Evolutionary conservation across 2,797 vertebrate genomes (phyloP), one percentile per base, ranked within the genome.

Genomic region (Pipistrellus pygmaeus): DNA sequence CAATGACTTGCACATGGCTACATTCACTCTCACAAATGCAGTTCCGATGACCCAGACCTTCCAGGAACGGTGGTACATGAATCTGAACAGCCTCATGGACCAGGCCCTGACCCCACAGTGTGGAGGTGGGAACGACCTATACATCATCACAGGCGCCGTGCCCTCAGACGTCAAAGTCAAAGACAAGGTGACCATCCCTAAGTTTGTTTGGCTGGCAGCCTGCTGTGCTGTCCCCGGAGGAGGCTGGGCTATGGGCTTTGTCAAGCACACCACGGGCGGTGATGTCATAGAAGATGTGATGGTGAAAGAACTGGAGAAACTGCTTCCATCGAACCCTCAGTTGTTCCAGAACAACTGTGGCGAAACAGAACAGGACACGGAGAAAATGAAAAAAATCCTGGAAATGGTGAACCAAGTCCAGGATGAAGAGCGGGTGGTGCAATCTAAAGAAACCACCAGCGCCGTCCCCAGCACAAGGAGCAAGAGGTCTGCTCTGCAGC

Each of bases 151-250:
- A 0, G 98, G 98, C 0, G 98, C 98, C 0, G 44, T 98, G 93
- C 98, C 98, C 80, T 98, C 98, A 0, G 94, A 57, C 2, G 35
- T 81, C 82, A 97, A 0, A 76, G 77, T 98, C 3, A 98, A 97
- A 30, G 97, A 95, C 97, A 98, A 94, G 82, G 95, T 98, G 69
- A 55, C 97, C 0, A 23, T 98, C 55, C 98, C 98, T 6, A 97
- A 98, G 57, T 96, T 72, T 9, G 96, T 98, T 8, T 98, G 98
- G 98, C 96, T 98, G 82, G 98, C 98, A 3, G 98, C 98, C 60
- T 98, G 98, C 38, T 98, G 98, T 20, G 97, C 98, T 12, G 53
- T 73, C 57, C 95, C 97, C 0, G 94, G 97, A 1, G 90, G 96
- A 11, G 95, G 98, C 48, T 98, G 98, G 98, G 98, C 98, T 60